Percentiles rank a stretch among this genome's conserved stretches.
These are phyloP conservation scores for Cyclargus thomasi DNA, from an alignment of 1,140 invertebrate species.

Conservation along the genomic window DNA sequence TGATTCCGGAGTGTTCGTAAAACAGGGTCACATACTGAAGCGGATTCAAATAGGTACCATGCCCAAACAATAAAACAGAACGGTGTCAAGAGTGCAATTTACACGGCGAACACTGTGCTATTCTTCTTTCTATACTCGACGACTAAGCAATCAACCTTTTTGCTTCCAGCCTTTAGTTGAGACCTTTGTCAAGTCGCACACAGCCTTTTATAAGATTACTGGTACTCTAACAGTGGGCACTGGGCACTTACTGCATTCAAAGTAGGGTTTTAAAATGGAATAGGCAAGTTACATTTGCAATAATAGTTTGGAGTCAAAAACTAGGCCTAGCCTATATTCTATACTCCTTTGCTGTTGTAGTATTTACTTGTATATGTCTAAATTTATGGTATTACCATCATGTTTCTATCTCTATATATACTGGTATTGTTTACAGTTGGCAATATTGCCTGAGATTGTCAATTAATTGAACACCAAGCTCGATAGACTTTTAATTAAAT, in stretches of 20 bases:
- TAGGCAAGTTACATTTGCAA: no score
- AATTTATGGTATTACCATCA: no score
- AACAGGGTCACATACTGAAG: conserved; percentile 5
- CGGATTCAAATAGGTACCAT: not conserved
- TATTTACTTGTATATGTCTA: no score
- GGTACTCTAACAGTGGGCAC: no score
- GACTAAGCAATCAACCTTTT: conserved; percentile 1
- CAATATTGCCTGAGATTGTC: not conserved
- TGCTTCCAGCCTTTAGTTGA: not conserved
- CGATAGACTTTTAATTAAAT: conserved; percentile 3
- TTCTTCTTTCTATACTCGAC: conserved; percentile 4
- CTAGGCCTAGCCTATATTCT: no score
- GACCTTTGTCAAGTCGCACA: not conserved
- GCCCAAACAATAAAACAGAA: conserved; percentile 14
- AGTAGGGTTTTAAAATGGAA: no score
- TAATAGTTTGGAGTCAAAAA: no score
- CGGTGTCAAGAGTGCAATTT: conserved; percentile 14
- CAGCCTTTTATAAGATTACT: not conserved
- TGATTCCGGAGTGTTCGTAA: not conserved
- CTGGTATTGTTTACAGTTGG: not conserved
- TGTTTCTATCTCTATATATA: no score
- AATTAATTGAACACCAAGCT: not conserved
- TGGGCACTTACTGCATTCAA: no score
- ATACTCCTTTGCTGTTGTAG: no score
- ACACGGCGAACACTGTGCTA: conserved; percentile 7